Base-by-base conservation (phyloP, 2,797 vertebrate species). In the Ciconia nigra region DNA sequence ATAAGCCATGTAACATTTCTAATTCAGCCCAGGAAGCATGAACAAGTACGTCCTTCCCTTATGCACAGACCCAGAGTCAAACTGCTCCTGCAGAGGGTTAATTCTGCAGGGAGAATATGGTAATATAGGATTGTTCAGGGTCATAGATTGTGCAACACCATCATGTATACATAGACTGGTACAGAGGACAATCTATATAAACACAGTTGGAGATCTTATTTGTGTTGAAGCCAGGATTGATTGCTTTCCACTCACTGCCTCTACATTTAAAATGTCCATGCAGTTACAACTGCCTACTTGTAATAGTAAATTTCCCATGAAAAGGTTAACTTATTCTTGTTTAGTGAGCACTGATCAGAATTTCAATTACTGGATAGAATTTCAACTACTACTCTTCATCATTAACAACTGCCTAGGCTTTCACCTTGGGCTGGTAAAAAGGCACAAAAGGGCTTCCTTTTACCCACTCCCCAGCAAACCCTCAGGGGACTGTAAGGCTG, bases 161-260 rank as follows among this genome's bases (percentile, higher is more conserved):
- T 74, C 94, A 54, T 22, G 1, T 83, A n/a, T 10, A 31, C 2
- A 5, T 46, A 71, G 74, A 42, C n/a, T 26, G 11, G 20, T 69
- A 59, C 49, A 78, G 79, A 74, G 82, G 33, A 83, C 76, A 69
- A 58, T 93, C 89, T 62, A 13, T 95, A 78, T 5, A n/a, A 73
- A 61, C 76, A 65, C 91, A 87, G 94, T 7, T 89, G 94, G 94
- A 85, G 78, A 92, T 87, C 47, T 95, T 79, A 66, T 37, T 82
- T 74, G 78, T 52, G 33, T 28, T 80, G 89, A 63, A 93, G 87
- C 31, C 74, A 76, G 55, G 41, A 92, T 44, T 88, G 87, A 95
- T 90, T 81, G 49, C 51, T 73, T 89, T 80, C 71, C 25, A 37
- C 22, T 86, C 12, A 5, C 66, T 83, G 52, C 69, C 37, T 69